Evolutionary conservation across 2,888 invertebrate genomes (phyloP).

Genomic region (Callyntrura sp.): DNA sequence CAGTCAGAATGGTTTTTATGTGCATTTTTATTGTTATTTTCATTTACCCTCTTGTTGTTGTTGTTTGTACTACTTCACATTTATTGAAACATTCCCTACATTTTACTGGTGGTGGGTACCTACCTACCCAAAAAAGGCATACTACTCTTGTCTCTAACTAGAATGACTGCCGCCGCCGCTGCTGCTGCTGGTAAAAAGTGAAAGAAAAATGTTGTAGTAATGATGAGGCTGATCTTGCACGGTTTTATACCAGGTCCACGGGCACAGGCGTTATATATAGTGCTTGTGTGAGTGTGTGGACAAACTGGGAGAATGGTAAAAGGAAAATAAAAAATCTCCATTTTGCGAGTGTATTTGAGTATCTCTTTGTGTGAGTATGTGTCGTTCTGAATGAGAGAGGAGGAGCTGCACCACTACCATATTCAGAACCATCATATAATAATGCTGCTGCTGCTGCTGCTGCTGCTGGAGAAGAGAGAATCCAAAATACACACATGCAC

Average conservation of each 20-base stretch:
- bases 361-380: not conserved
- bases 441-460: slow-evolving; percentile 28
- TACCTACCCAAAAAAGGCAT: too few relatives aligned
- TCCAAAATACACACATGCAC: too few relatives aligned
- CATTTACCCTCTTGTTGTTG: too few relatives aligned
- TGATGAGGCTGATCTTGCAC: slow-evolving; percentile 13
- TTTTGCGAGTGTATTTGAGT: not conserved
- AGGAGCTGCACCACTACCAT: slow-evolving; percentile 57
- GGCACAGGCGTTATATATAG: not conserved
- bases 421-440: too few relatives aligned
- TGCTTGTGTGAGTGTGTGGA: not conserved
- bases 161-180: too few relatives aligned
- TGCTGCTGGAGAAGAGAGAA: too few relatives aligned
- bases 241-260: not conserved
- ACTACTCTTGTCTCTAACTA: too few relatives aligned
- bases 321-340: slow-evolving; percentile 32
- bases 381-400: slow-evolving; percentile 48
- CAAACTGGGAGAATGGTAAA: slow-evolving; percentile 20
- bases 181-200: not conserved
- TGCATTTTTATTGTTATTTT: too few relatives aligned
- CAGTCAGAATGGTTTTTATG: slow-evolving; percentile 15
- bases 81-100: too few relatives aligned
- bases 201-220: slow-evolving; percentile 59
- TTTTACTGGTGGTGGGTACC: too few relatives aligned
- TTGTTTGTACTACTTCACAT: too few relatives aligned